Evolutionary conservation across 2,797 vertebrate species (phyloP).

Genomic region (Paedocypris micromegethes): DNA sequence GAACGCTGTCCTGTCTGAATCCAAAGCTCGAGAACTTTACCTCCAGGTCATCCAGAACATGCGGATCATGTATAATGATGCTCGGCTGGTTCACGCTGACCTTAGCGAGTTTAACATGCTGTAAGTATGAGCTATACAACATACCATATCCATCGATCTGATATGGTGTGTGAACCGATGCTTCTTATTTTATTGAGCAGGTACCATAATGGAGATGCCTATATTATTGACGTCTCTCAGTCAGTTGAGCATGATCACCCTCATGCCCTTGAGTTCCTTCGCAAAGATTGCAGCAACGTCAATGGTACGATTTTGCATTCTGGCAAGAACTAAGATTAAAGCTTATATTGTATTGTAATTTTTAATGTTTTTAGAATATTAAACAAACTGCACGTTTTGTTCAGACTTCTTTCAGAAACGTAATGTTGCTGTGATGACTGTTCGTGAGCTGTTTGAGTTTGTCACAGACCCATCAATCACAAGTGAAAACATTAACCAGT

Average conservation of each 20-base stretch:
- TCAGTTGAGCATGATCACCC: slow-evolving; percentile 95
- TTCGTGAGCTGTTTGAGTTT: slow-evolving; percentile 92
- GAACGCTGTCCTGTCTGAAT: slow-evolving; percentile 80
- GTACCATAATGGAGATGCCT: slow-evolving; percentile 76
- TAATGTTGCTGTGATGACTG: slow-evolving; percentile 85
- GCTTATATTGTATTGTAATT: not conserved
- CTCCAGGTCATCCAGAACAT: slow-evolving; percentile 87
- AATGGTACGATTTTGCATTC: slow-evolving; percentile 67
- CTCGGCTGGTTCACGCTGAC: slow-evolving; percentile 90
- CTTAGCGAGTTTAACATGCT: slow-evolving; percentile 98
- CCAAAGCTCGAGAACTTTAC: slow-evolving; percentile 85
- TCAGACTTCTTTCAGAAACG: slow-evolving; percentile 85
- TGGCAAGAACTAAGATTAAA: not conserved
- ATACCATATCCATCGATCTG: too few relatives aligned
- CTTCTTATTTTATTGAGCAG: slow-evolving; percentile 52
- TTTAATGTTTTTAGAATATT: not conserved
- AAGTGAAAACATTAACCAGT: slow-evolving; percentile 78
- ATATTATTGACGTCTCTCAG: slow-evolving; percentile 92
- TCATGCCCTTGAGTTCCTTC: slow-evolving; percentile 87
- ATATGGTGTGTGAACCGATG: too few relatives aligned
- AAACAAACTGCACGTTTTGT: too few relatives aligned
- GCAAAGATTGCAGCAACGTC: slow-evolving; percentile 88
- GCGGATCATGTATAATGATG: slow-evolving; percentile 90
- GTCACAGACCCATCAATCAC: slow-evolving; percentile 88
- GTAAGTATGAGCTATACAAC: slow-evolving; percentile 64